A percentile compares a stretch with the other conserved stretches of the same genome.
These are phyloP conservation scores for Ooceraea biroi DNA, from an alignment of 1,140 invertebrate genomes.

Conservation along the genomic window DNA sequence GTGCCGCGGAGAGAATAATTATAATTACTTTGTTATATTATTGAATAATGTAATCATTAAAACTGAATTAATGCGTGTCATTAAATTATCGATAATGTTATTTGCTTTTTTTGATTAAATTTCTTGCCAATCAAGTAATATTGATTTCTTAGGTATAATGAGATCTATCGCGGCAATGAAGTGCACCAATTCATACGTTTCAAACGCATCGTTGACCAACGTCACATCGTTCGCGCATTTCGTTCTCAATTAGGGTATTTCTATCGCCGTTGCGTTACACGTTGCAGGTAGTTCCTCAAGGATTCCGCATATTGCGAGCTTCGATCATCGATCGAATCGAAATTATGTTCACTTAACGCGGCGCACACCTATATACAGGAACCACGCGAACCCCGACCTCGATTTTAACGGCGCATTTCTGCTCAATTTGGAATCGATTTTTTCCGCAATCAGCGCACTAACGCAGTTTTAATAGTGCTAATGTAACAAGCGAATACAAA, in stretches of 20 bases:
- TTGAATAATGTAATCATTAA: not conserved
- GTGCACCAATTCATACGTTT: not conserved
- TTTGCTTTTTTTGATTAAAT: no score
- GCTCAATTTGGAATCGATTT: not conserved
- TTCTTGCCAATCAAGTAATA: no score
- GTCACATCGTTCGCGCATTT: not conserved
- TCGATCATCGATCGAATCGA: slow-evolving; percentile 6
- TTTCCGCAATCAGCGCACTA: not conserved
- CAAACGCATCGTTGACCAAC: not conserved
- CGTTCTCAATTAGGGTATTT: slow-evolving; percentile 38
- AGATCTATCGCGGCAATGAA: not conserved
- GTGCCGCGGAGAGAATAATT: no score
- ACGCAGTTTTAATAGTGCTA: not conserved
- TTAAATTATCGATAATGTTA: no score
- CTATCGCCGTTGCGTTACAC: slow-evolving; percentile 8
- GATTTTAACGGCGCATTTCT: not conserved
- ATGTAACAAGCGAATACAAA: not conserved
- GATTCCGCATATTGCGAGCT: slow-evolving; percentile 3
- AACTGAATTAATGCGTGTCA: no score
- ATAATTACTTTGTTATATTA: no score
- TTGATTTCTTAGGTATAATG: not conserved
- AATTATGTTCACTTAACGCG: slow-evolving; percentile 1
- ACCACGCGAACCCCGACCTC: not conserved
- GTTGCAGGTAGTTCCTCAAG: slow-evolving; percentile 19
- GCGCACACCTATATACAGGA: not conserved